Percentiles rank a stretch among this genome's conserved stretches.
Conservation (phyloP, 1,140 invertebrate genomes). For the Microplitis demolitor region DNA sequence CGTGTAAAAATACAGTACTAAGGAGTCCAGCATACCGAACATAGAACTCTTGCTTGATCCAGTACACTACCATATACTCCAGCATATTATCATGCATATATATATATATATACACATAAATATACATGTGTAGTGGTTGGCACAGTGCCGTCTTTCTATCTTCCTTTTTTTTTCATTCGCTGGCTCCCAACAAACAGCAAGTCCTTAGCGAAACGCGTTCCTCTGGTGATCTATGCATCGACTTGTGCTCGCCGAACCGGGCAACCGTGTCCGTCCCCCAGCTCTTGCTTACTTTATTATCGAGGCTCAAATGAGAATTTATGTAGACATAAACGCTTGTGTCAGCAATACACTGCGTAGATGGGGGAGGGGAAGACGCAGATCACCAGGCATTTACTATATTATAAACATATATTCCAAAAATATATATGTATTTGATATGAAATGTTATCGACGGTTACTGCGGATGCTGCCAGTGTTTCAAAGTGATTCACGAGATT, state of each 20-base stretch:
- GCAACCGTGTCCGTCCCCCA: constrained; percentile 45
- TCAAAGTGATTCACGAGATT: too few species aligned
- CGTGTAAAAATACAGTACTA: constrained; percentile 28
- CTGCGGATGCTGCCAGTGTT: too few species aligned
- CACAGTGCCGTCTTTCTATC: constrained; percentile 2
- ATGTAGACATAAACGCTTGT: constrained; percentile 57
- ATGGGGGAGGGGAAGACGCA: not conserved
- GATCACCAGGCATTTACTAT: constrained; percentile 8
- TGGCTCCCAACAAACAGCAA: not conserved
- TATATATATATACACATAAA: not conserved
- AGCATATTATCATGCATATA: not conserved
- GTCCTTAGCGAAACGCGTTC: not conserved
- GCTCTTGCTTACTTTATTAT: constrained; percentile 55
- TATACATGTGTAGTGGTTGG: not conserved
- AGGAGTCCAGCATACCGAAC: not conserved
- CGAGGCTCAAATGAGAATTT: constrained; percentile 57
- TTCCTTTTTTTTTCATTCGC: constrained; percentile 12
- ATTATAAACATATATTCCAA: not conserved
- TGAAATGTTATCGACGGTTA: too few species aligned
- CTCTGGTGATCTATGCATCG: constrained; percentile 50
- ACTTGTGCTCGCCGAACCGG: constrained; percentile 42
- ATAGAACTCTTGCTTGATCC: too few species aligned
- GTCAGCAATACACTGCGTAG: constrained; percentile 41
- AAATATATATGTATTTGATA: not conserved
- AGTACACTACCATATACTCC: not conserved